Base-by-base conservation (phyloP, 2,797 vertebrate species). In the Centroberyx gerrardi region DNA sequence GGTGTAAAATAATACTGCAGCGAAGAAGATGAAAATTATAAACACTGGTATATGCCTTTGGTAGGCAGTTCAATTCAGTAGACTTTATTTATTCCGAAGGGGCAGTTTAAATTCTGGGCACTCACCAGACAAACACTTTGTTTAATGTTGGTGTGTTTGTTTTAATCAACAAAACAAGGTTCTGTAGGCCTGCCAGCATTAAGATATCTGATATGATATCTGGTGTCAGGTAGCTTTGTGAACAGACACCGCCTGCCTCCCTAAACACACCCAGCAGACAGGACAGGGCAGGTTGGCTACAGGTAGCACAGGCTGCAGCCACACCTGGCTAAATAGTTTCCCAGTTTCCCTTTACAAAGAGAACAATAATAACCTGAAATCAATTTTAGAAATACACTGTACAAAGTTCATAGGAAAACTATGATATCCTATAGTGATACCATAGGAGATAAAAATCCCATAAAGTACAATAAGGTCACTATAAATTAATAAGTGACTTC, bases 291-390 rank as follows among this genome's bases (percentile, higher is more conserved):
- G 64, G 83, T 69, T 31, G 71, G 33, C 40, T 69, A 27, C 36
- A 49, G 48, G 29, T 13, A 49, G 14, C 54, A 53, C 31, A 54
- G 14, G 44, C 14, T 51, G 8, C 48, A 68, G 22, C 76, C 76
- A 74, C 80, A 72, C 90, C 88, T 69, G 52, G 14, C 55, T 5
- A 68, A 73, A 66, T 56, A 60, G 53, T 80, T 80, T 54, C 53
- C 58, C 29, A 2, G 0, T 70, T 68, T 36, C 53, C 15, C 18
- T 36, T 36, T 15, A 36, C 18, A 52, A 5, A 82, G 72, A 66
- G 40, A 65, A 61, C 64, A 48, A 4, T n/a, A 33, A 33, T 33
- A 4, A 33, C 22, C 22, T 33, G 6, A 4, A 33, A 33, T 33
- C 3, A 4, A 33, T 33, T 33, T 33, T 7, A 33, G 31, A 33